Evolutionary conservation across 2,113 vertebrate genomes (phyloP).

Genomic region (Abramis brama): DNA sequence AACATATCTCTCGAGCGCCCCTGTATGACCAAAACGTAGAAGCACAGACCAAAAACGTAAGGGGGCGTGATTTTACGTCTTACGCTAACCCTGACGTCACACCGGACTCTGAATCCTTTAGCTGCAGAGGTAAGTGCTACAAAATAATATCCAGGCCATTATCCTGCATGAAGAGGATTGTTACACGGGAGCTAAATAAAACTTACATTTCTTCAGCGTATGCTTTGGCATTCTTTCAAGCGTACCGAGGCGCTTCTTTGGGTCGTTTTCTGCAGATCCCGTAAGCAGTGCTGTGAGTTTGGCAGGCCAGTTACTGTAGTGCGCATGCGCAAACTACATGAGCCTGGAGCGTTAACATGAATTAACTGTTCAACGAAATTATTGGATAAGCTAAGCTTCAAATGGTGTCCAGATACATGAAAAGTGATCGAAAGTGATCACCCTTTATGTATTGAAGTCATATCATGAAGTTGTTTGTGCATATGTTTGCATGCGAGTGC

Average conservation of each 20-base stretch:
- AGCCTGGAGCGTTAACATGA: neutral
- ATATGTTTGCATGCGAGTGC: neutral
- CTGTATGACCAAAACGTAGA: neutral
- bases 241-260: neutral
- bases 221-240: neutral
- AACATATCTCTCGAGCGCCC: conserved; percentile 27
- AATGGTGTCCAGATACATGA: neutral
- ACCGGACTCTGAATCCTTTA: neutral
- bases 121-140: conserved; percentile 10
- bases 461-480: neutral
- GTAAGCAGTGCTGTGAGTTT: neutral
- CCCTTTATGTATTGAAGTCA: neutral
- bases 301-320: neutral
- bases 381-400: neutral
- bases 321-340: conserved; percentile 8
- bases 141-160: neutral
- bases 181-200: neutral
- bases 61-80: conserved; percentile 23
- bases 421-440: neutral
- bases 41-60: neutral
- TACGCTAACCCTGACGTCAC: neutral
- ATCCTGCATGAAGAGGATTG: neutral
- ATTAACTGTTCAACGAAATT: neutral
- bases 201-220: neutral
- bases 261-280: neutral